These are phyloP conservation scores for Carapus acus DNA, from an alignment of 2,797 vertebrate species.

Conservation along the genomic window DNA sequence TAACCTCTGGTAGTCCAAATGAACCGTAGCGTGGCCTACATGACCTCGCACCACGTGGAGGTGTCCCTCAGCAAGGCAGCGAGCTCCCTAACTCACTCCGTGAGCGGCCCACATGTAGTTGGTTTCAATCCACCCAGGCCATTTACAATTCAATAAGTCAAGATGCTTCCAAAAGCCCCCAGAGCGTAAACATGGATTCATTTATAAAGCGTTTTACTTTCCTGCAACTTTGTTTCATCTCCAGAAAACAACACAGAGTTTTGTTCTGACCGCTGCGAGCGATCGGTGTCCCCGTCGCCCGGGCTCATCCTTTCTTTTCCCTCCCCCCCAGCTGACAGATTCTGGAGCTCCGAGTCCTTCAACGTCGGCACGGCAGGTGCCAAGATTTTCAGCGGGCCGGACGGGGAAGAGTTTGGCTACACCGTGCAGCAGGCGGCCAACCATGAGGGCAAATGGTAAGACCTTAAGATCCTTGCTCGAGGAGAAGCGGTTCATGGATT, in stretches of 20 bases:
- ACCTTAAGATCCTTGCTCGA: background rate
- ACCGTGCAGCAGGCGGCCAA: conserved; percentile 80
- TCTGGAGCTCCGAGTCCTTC: conserved; percentile 64
- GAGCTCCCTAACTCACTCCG: too few species aligned
- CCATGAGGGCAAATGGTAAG: conserved; percentile 84
- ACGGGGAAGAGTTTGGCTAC: conserved; percentile 83
- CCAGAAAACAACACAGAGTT: background rate
- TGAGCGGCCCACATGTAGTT: too few species aligned
- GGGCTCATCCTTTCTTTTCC: conserved; percentile 10
- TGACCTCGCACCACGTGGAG: too few species aligned
- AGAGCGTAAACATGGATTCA: background rate
- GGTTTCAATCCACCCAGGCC: too few species aligned
- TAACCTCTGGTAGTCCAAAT: too few species aligned
- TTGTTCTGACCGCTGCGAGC: background rate
- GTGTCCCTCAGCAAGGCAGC: too few species aligned
- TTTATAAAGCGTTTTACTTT: too few species aligned
- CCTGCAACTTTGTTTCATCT: too few species aligned
- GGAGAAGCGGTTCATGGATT: background rate
- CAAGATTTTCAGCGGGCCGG: conserved; percentile 80
- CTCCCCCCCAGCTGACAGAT: conserved; percentile 45
- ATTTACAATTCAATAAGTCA: too few species aligned
- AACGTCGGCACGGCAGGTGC: conserved; percentile 81
- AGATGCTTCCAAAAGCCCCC: too few species aligned
- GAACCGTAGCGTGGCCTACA: too few species aligned
- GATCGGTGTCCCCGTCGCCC: background rate